Evolutionary conservation across 2,113 vertebrate genomes (phyloP), one percentile per base, ranked within the genome.

Genomic region (Leucopsar rothschildi): DNA sequence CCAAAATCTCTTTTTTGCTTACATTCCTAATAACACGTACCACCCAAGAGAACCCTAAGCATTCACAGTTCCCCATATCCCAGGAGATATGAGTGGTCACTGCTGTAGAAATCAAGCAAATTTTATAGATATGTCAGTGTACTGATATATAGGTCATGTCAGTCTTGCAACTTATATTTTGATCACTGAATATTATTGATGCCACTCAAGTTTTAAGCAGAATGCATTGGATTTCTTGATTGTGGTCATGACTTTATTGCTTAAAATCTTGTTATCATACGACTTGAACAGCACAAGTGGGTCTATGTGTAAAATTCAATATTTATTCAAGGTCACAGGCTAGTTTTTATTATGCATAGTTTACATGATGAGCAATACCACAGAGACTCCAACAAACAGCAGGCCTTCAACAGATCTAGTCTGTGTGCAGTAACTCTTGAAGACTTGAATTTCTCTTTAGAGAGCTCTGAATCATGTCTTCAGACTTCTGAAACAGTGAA

Each of bases 261-360:
- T 27, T 52, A 17, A 29, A 55, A 55, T 59, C 31, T 25, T 81
- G 8, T 71, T 82, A 60, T 72, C 9, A 2, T 82, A 73, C 16
- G 4, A 88, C 59, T 11, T 39, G 39, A 92, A 50, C 15, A 18
- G 40, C 39, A 93, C 9, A 77, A 95, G 19, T 28, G 47, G 11
- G 8, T 88, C 35, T 95, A 17, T 92, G 55, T 83, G 52, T 71
- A 90, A 92, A 91, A 39, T 4, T 33, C 55, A 81, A 28, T 94
- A 87, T 92, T 95, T 91, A 82, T 55, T 33, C 29, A 73, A 87
- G 63, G 69, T 82, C 70, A 76, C 3, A 45, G 45, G 39, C 65
- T 82, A 92, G 90, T 65, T 96, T 96, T 95, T 82, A 90, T 93
- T 85, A 95, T 71, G 81, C 75, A 91, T 82, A 93, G 14, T 31